Conservation (phyloP, 2,797 vertebrate species). For the Acipenser oxyrinchus region DNA sequence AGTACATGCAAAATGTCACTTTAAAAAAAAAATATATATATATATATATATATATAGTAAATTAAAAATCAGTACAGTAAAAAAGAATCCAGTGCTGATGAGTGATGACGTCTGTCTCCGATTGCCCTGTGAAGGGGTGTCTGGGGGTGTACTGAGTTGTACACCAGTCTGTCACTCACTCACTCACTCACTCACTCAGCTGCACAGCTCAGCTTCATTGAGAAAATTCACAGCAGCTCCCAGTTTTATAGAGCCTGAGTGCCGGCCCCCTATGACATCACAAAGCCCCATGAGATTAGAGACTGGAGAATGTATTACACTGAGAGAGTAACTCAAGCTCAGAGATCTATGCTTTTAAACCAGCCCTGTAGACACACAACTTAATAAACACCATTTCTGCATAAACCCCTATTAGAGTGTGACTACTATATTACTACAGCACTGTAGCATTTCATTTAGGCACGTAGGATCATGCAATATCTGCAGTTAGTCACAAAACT, state of each 20-base stretch:
- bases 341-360: too few species aligned
- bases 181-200: conserved; percentile 12
- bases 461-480: too few species aligned
- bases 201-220: conserved; percentile 22
- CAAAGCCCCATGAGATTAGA: conserved; percentile 17
- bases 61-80: too few species aligned
- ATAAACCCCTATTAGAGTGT: too few species aligned
- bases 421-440: too few species aligned
- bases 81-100: conserved; percentile 6
- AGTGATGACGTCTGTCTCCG: conserved; percentile 11
- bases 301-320: not conserved
- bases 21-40: not conserved
- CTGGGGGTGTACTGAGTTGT: conserved; percentile 24
- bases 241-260: conserved; percentile 34
- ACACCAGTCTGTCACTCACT: conserved; percentile 19
- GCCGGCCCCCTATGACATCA: conserved; percentile 33
- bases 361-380: too few species aligned
- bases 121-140: conserved; percentile 24
- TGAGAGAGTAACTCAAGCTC: not conserved
- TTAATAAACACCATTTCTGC: too few species aligned
- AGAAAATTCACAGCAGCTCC: conserved; percentile 32
- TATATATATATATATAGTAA: not conserved
- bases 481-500: too few species aligned
- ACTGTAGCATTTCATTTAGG: too few species aligned
- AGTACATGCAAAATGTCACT: not conserved